These are phyloP conservation scores for Phyllostomus discolor DNA, from an alignment of 2,113 vertebrate genomes.

Conservation along the genomic window DNA sequence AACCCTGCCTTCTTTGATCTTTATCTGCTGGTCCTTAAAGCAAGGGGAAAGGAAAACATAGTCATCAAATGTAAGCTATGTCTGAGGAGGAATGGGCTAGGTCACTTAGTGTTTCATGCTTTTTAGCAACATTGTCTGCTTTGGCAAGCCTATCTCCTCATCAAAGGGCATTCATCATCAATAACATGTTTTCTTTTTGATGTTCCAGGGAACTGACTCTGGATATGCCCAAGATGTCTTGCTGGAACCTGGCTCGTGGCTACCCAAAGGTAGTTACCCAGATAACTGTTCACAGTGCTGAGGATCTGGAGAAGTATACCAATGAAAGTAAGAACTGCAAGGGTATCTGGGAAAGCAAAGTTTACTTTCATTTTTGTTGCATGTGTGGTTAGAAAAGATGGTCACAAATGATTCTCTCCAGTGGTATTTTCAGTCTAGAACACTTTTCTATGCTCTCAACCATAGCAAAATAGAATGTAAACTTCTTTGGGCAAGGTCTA, in stretches of 20 bases:
- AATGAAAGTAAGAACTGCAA: conserved; percentile 81
- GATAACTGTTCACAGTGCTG: conserved; percentile 85
- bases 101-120: background rate
- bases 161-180: background rate
- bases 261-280: conserved; percentile 89
- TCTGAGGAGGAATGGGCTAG: background rate
- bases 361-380: background rate
- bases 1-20: background rate
- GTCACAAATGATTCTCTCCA: background rate
- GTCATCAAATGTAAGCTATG: background rate
- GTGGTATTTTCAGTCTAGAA: background rate
- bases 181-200: background rate
- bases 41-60: background rate
- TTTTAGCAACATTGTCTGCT: background rate
- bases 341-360: background rate
- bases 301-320: conserved; percentile 85
- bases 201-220: conserved; percentile 86
- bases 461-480: background rate
- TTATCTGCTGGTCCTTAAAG: conserved; percentile 11
- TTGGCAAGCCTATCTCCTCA: background rate
- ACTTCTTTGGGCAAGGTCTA: background rate
- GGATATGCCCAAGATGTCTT: conserved; percentile 86
- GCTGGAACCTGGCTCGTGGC: conserved; percentile 88
- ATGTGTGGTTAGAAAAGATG: background rate
- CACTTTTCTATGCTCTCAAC: background rate